phyloP scores from a whole-genome alignment of 1,140 invertebrate species.

The Venustaconcha ellipsiformis region DNA sequence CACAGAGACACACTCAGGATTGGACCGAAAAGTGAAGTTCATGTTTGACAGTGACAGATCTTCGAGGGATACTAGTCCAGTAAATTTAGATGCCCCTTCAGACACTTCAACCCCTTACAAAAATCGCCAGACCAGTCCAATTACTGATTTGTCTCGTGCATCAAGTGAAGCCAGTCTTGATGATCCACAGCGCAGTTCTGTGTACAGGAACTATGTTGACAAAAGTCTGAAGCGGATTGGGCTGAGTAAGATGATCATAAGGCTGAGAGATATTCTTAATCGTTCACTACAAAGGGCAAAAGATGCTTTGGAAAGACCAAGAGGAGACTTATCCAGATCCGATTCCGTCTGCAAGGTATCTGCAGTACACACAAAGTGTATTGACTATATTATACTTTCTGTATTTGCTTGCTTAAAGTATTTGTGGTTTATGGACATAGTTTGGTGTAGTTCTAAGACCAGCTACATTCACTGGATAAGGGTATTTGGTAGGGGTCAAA shows the following conservation, averaged over 20 bases:
- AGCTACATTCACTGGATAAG: too few species aligned
- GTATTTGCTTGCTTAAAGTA: too few species aligned
- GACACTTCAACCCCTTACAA: constrained; percentile 35
- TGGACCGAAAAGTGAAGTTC: constrained; percentile 1
- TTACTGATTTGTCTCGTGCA: constrained; percentile 68
- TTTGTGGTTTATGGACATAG: too few species aligned
- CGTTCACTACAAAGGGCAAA: constrained; percentile 66
- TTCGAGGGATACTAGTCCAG: constrained; percentile 21
- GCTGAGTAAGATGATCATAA: constrained; percentile 76
- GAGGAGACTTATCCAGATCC: constrained; percentile 3
- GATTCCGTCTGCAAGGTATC: too few species aligned
- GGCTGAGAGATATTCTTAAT: constrained; percentile 66
- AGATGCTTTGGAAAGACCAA: constrained; percentile 63
- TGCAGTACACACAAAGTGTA: too few species aligned
- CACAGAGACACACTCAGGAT: not conserved
- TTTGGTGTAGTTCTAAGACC: too few species aligned
- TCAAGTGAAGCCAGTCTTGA: constrained; percentile 63
- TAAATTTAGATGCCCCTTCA: constrained; percentile 16
- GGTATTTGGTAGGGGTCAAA: too few species aligned
- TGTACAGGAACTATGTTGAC: constrained; percentile 82
- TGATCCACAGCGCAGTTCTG: constrained; percentile 47
- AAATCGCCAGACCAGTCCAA: constrained; percentile 9
- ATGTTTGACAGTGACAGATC: not conserved
- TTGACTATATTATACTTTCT: too few species aligned
- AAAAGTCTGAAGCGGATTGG: constrained; percentile 88